Evolutionary conservation across 2,888 invertebrate species (phyloP).

Genomic region (Aplocera efformata): DNA sequence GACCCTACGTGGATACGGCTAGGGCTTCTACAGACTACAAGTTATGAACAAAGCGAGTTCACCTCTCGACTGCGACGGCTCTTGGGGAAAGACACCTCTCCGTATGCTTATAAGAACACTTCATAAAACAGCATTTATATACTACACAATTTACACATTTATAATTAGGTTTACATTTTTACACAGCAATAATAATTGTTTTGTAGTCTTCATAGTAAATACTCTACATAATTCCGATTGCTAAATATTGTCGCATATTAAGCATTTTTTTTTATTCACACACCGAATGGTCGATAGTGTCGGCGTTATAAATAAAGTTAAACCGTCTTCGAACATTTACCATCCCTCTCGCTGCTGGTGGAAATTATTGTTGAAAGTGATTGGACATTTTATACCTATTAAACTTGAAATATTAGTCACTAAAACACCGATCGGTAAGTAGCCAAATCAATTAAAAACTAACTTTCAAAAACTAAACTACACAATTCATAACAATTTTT

Average conservation of each 20-base stretch:
- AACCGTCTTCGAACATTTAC: constrained; percentile 36
- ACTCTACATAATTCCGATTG: constrained; percentile 74
- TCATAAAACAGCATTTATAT: constrained; percentile 76
- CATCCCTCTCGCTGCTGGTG: constrained; percentile 35
- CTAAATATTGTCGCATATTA: constrained; percentile 80
- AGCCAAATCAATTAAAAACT: constrained; percentile 59
- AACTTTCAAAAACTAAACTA: constrained; percentile 57
- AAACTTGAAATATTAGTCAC: constrained; percentile 55
- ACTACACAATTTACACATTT: constrained; percentile 79
- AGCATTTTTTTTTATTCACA: constrained; percentile 59
- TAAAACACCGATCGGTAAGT: constrained; percentile 51
- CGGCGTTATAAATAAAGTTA: constrained; percentile 52
- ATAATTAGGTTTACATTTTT: constrained; percentile 78
- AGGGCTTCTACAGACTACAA: constrained; percentile 31
- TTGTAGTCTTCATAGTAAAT: constrained; percentile 73
- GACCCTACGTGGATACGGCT: constrained; percentile 19
- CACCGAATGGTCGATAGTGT: constrained; percentile 61
- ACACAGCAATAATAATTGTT: constrained; percentile 78
- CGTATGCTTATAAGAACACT: constrained; percentile 77
- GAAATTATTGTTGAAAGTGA: constrained; percentile 44
- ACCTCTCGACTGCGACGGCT: constrained; percentile 35
- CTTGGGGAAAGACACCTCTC: constrained; percentile 51
- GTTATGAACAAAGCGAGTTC: constrained; percentile 29
- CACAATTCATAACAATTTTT: constrained; percentile 52
- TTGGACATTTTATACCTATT: constrained; percentile 45